Evolutionary conservation across 2,113 vertebrate genomes (phyloP), one percentile per base, ranked within the genome.

Genomic region (Cacatua alba): DNA sequence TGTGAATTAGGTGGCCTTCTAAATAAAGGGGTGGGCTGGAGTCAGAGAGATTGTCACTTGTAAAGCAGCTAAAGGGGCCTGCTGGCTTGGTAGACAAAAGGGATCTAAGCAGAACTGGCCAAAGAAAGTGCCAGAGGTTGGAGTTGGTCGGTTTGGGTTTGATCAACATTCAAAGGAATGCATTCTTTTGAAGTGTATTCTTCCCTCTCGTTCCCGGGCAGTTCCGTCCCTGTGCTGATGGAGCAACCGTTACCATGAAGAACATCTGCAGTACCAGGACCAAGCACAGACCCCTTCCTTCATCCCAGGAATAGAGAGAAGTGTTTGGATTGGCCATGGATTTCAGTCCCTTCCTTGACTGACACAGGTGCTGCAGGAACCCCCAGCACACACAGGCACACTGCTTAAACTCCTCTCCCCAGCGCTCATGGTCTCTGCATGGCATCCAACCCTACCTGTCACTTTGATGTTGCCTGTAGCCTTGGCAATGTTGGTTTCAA

Each of bases 401-500:
- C 28, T 20, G 48, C 7, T 63, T 72, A 55, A 85, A 48, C 20
- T 17, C 43, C 21, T 31, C 51, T 74, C 33, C 43, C 33, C 37
- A 1, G 2, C 2, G 3, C 41, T 44, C 9, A 11, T 16, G 49
- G 13, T 72, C 63, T 65, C 14, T 11, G 46, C 15, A 19, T 18
- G 35, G 4, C 64, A 24, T 28, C 43, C 31, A 72, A 52, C 80
- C 88, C 19, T 92, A 98, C 98, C 98, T 97, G 97, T 98, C 84
- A 98, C 96, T 91, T 64, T 94, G 91, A 98, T 97, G 51, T 90
- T 87, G 55, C 97, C 97, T 1, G 85, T 77, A 69, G 97, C 98
- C 83, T 95, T 97, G 94, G 98, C 98, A 53, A 98, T 90, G 94
- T 33, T 43, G 51, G 98, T 98, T 81, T 98, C 94, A 74, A 98